Evolutionary conservation across 2,113 vertebrate genomes (phyloP).

Genomic region (Delphinus delphis): DNA sequence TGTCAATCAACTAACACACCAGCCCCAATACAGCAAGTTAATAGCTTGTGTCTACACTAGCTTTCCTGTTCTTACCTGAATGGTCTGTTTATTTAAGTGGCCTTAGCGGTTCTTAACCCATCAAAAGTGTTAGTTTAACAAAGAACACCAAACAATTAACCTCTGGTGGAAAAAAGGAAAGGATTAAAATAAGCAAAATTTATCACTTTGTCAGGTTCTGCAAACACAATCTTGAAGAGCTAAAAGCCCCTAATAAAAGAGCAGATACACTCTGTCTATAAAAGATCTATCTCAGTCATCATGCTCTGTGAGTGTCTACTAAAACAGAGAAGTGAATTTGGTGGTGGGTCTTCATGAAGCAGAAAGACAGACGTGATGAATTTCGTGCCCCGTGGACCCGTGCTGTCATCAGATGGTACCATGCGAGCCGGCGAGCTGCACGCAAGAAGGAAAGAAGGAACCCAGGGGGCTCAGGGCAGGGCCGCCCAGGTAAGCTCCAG

Average conservation of each 20-base stretch:
- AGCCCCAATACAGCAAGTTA: not conserved
- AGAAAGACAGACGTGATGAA: fast-evolving
- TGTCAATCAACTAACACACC: not conserved
- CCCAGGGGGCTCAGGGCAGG: not conserved
- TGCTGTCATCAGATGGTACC: fast-evolving
- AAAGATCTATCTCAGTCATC: fast-evolving
- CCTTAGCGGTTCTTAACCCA: constrained; percentile 45
- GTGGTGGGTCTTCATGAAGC: not conserved
- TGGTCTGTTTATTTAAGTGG: constrained; percentile 43
- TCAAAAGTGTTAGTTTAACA: constrained; percentile 67
- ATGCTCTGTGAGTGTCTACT: not conserved
- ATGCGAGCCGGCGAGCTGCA: fast-evolving
- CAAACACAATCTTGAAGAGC: not conserved
- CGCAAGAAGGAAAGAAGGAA: not conserved
- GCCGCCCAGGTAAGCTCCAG: fast-evolving
- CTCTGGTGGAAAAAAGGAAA: constrained; percentile 39
- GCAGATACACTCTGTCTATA: not conserved
- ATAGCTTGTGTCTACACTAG: not conserved
- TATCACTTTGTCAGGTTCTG: constrained; percentile 33
- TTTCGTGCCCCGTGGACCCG: fast-evolving
- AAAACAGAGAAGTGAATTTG: fast-evolving
- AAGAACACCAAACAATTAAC: constrained; percentile 53
- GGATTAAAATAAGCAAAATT: constrained; percentile 51
- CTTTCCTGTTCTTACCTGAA: constrained; percentile 44
- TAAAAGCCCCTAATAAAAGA: not conserved